These are phyloP conservation scores for Drosophila testacea DNA, from an alignment of 2,888 invertebrate species.

Conservation along the genomic window DNA sequence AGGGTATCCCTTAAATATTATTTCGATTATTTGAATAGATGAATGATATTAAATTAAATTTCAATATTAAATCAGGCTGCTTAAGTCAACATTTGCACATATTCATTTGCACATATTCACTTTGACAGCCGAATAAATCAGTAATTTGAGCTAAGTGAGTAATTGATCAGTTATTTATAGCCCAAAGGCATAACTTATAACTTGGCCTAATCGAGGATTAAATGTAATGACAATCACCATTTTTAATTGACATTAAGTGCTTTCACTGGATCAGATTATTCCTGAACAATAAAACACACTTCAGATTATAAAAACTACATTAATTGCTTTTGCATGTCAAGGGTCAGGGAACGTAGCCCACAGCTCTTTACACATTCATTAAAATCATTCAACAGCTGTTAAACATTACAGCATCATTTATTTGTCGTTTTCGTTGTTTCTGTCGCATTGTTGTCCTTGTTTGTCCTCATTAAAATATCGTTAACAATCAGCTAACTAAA, in stretches of 20 bases:
- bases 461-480: conserved; percentile 56
- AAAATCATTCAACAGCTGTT: conserved; percentile 48
- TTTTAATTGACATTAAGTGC: conserved; percentile 51
- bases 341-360: conserved; percentile 8
- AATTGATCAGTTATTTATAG: conserved; percentile 34
- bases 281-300: conserved; percentile 51
- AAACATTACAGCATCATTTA: conserved; percentile 25
- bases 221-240: conserved; percentile 39
- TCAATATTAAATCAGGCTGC: conserved; percentile 34
- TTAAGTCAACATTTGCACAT: conserved; percentile 25
- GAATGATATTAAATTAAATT: conserved; percentile 7
- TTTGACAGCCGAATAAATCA: conserved; percentile 32
- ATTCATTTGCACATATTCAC: conserved; percentile 12
- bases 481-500: conserved; percentile 32
- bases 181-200: conserved; percentile 35
- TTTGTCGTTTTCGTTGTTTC: conserved; percentile 3
- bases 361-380: conserved; percentile 45
- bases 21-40: conserved; percentile 28
- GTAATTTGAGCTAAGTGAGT: conserved; percentile 36
- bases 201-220: conserved; percentile 38
- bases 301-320: conserved; percentile 67
- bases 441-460: conserved; percentile 33
- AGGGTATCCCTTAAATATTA: neutral
- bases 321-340: conserved; percentile 45
- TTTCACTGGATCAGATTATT: conserved; percentile 15